These are phyloP conservation scores for Ormyrus labotus DNA, from an alignment of 2,888 invertebrate genomes.

Conservation along the genomic window DNA sequence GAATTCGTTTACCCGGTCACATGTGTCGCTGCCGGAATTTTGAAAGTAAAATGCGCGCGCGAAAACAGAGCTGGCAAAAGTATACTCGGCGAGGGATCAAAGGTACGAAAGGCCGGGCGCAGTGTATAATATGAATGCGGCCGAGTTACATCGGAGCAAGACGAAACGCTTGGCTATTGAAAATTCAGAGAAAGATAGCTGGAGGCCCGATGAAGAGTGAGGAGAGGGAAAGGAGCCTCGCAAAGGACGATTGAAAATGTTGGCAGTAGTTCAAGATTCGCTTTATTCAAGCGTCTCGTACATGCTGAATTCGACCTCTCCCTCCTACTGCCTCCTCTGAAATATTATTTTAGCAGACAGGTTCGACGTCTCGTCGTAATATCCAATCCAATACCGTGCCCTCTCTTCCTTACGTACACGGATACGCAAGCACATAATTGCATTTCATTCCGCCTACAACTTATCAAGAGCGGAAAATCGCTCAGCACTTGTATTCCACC, in stretches of 20 bases:
- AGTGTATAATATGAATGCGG: slow-evolving; percentile 62
- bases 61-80: slow-evolving; percentile 33
- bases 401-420: not conserved
- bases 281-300: slow-evolving; percentile 67
- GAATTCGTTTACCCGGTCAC: slow-evolving; percentile 8
- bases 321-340: slow-evolving; percentile 51
- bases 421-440: slow-evolving; percentile 40
- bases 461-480: slow-evolving; percentile 40
- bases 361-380: slow-evolving; percentile 57
- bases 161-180: slow-evolving; percentile 35
- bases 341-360: slow-evolving; percentile 63
- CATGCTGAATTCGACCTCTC: slow-evolving; percentile 62
- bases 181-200: slow-evolving; percentile 30
- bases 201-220: not conserved
- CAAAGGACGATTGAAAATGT: slow-evolving; percentile 70
- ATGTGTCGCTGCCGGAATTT: slow-evolving; percentile 24
- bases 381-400: slow-evolving; percentile 23
- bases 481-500: not conserved
- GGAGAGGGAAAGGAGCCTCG: slow-evolving; percentile 46
- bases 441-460: slow-evolving; percentile 45
- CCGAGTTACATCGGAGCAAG: slow-evolving; percentile 63
- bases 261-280: slow-evolving; percentile 69
- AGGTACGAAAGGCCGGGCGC: slow-evolving; percentile 37
- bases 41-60: slow-evolving; percentile 39
- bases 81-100: slow-evolving; percentile 41